phyloP scores from a whole-genome alignment of 2,113 vertebrate species.

The Elachura formosa region DNA sequence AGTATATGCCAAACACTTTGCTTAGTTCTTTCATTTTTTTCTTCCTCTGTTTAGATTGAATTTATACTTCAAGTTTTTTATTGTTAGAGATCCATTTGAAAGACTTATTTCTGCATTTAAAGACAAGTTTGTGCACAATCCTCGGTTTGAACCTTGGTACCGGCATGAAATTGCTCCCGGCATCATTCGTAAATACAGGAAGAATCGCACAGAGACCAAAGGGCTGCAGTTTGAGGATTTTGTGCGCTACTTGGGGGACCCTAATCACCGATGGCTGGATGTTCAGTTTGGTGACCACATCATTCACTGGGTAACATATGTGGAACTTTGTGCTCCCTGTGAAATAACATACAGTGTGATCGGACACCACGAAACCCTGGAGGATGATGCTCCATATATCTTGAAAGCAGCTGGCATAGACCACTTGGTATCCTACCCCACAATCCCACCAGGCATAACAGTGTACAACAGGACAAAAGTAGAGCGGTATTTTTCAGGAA shows the following conservation, averaged over 20 bases:
- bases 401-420: constrained; percentile 85
- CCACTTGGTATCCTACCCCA: constrained; percentile 85
- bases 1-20: background rate
- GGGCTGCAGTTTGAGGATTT: constrained; percentile 97
- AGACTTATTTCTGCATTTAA: constrained; percentile 96
- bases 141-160: constrained; percentile 97
- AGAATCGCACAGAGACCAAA: constrained; percentile 75
- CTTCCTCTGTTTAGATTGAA: constrained; percentile 76
- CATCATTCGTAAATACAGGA: constrained; percentile 92
- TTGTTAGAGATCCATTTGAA: constrained; percentile 96
- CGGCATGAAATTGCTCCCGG: constrained; percentile 91
- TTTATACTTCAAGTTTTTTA: constrained; percentile 97
- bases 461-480: constrained; percentile 93
- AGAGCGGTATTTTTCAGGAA: constrained; percentile 86
- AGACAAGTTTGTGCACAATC: constrained; percentile 96
- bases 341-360: constrained; percentile 87
- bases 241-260: constrained; percentile 91
- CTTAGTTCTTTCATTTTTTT: background rate
- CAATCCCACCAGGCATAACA: constrained; percentile 92
- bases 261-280: constrained; percentile 83
- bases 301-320: constrained; percentile 94
- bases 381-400: constrained; percentile 87
- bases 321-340: constrained; percentile 93
- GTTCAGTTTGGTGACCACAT: constrained; percentile 91
- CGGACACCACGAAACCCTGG: constrained; percentile 94